Percentiles rank a stretch among this genome's conserved stretches.
phyloP scores from a whole-genome alignment of 2,113 vertebrate species.

The Nipponia nippon region DNA sequence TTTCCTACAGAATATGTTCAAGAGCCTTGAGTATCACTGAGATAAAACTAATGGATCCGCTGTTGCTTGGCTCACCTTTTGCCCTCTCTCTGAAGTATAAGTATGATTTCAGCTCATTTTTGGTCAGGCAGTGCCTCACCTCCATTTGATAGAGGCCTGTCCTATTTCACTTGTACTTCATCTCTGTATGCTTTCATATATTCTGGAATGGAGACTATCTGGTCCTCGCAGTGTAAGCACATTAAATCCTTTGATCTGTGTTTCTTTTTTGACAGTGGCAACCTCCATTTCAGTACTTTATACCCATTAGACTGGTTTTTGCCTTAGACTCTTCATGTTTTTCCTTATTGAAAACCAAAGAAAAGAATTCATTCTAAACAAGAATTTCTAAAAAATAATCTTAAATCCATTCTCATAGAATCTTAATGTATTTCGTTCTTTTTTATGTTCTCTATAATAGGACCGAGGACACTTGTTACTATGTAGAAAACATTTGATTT shows the following conservation, averaged over 20 bases:
- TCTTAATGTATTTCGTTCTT: neutral
- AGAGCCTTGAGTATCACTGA: neutral
- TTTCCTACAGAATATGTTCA: neutral
- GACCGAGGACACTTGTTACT: neutral
- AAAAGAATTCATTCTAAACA: neutral
- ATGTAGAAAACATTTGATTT: neutral
- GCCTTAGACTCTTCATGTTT: neutral
- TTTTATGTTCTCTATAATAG: neutral
- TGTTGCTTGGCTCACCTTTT: neutral
- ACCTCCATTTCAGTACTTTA: neutral
- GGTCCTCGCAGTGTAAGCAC: neutral
- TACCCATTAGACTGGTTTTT: neutral
- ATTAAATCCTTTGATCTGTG: neutral
- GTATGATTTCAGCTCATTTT: neutral
- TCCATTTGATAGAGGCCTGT: neutral
- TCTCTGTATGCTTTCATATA: neutral
- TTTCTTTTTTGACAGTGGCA: neutral
- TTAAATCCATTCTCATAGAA: neutral
- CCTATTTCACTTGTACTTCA: neutral
- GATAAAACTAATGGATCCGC: neutral
- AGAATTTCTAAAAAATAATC: neutral
- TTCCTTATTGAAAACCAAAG: neutral
- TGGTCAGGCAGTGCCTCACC: neutral
- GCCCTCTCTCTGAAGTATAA: neutral
- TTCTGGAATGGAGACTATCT: neutral